phyloP scores from a whole-genome alignment of 2,888 invertebrate species.

The Hirtodrosophila cameraria region DNA sequence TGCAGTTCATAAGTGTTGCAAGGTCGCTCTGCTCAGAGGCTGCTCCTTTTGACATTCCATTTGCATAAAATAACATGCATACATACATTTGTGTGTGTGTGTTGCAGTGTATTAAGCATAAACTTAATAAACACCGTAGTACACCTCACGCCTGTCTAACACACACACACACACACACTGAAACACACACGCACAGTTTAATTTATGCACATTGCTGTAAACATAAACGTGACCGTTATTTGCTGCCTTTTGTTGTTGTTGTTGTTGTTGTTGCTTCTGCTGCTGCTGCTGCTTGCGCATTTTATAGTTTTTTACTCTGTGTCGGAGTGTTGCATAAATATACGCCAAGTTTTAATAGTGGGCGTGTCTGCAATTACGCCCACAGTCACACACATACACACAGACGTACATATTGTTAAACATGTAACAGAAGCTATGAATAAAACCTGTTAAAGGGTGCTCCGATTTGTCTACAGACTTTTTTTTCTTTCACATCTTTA shows the following conservation, averaged over 20 bases:
- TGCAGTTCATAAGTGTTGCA: constrained; percentile 25
- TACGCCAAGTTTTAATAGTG: constrained; percentile 55
- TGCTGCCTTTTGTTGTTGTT: constrained; percentile 15
- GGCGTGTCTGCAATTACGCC: constrained; percentile 63
- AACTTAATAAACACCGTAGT: constrained; percentile 72
- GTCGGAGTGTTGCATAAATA: constrained; percentile 69
- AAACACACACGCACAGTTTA: constrained; percentile 9
- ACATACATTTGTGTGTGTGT: not conserved
- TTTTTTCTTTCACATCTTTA: not conserved
- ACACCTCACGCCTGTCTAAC: constrained; percentile 36
- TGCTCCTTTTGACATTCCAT: constrained; percentile 65
- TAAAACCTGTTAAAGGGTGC: constrained; percentile 32
- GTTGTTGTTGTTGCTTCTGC: constrained; percentile 28
- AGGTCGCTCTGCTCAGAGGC: constrained; percentile 31
- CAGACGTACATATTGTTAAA: constrained; percentile 27
- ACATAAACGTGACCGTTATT: constrained; percentile 65
- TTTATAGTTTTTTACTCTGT: constrained; percentile 53
- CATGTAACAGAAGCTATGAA: constrained; percentile 28
- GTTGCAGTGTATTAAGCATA: constrained; percentile 49
- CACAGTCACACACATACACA: constrained; percentile 27
- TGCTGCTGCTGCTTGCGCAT: constrained; percentile 55
- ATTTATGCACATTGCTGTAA: constrained; percentile 68
- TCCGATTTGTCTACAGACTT: not conserved
- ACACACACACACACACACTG: constrained; percentile 14
- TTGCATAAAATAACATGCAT: constrained; percentile 60